Evolutionary conservation across 2,888 invertebrate species (phyloP), one percentile per base, ranked within the genome.

Genomic region (Eubasilissa splendida): DNA sequence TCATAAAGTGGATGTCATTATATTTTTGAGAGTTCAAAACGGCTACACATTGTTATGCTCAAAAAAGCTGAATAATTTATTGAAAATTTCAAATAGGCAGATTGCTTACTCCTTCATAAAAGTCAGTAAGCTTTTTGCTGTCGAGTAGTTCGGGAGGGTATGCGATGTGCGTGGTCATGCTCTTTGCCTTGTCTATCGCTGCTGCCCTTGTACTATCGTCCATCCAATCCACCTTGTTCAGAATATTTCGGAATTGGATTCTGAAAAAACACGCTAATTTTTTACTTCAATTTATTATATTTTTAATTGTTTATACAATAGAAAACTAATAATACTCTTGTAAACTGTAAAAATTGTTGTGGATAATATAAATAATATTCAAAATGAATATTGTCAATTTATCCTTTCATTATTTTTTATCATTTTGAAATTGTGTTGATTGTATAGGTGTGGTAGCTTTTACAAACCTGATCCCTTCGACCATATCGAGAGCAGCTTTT

Each of bases 131-230:
- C 86, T 96, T 96, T 3, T 91, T 89, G 85, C 97, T 92, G 85
- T 97, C 94, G 74, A 97, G 89, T 86, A 98, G 92, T 87, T 97
- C 97, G 85, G 95, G 95, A 0, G 98, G 98, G 88, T 98, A 98
- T 0, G 97, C 98, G 86, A 98, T 97, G 87, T 97, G 96, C 0
- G 96, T 94, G 1, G 94, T 91, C 95, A 98, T 97, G 0, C 94
- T 92, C 80, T 93, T 92, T 0, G 96, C 94, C 87, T 97, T 97
- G 81, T 94, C 93, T 82, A 96, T 87, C 0, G 96, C 97, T 79
- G 93, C 93, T 84, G 90, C 88, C 71, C 94, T 93, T 0, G 98
- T 98, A 84, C 91, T 89, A 0, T 93, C 93, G 86, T 98, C 98
- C 98, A 99, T 98, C 98, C 98, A 99, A 68, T 95, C 95, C 12